Evolutionary conservation across 2,888 invertebrate genomes (phyloP), one percentile per base, ranked within the genome.

Genomic region (Drosophila demipolita): DNA sequence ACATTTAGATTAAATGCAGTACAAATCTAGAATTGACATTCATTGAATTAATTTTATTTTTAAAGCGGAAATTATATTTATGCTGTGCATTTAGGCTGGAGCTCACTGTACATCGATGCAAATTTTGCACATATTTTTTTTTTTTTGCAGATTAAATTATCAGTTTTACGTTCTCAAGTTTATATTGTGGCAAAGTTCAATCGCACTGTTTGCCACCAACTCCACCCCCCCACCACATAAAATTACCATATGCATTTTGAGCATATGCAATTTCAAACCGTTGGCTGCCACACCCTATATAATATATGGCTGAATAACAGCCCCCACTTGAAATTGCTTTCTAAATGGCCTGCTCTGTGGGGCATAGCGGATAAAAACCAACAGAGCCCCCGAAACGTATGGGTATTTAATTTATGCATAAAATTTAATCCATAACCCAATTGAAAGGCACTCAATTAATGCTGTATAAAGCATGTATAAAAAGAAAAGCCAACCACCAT

Each of bases 381-480:
- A 48, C 63, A 60, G 38, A 60, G 61, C 64, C 45, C 70, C 67
- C 55, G 29, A 64, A 80, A 69, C 72, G 79, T 80, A 87, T 87
- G 80, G 87, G 59, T 76, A 82, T 87, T 86, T 87, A 87, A 87
- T 88, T 88, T 88, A 88, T 88, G 87, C 89, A 87, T 81, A 82
- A 76, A 78, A 86, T 86, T 87, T 88, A 87, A 87, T 88, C 89
- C 89, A 88, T 88, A 87, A 87, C 89, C 87, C 87, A 88, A 88
- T 87, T 87, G 89, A 82, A 88, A 84, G 81, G 79, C 83, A 86
- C 84, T 88, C 87, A 87, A 87, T 87, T 87, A 87, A 83, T 81
- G 79, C 81, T 82, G 68, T 84, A 83, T 82, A 78, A 71, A 86
- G 82, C 66, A 75, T 69, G 83, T 26, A 3, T 23, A 15, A 78